A percentile compares a stretch with the other conserved stretches of the same genome.
phyloP scores from a whole-genome alignment of 2,113 vertebrate genomes.

The Phyllostomus discolor region DNA sequence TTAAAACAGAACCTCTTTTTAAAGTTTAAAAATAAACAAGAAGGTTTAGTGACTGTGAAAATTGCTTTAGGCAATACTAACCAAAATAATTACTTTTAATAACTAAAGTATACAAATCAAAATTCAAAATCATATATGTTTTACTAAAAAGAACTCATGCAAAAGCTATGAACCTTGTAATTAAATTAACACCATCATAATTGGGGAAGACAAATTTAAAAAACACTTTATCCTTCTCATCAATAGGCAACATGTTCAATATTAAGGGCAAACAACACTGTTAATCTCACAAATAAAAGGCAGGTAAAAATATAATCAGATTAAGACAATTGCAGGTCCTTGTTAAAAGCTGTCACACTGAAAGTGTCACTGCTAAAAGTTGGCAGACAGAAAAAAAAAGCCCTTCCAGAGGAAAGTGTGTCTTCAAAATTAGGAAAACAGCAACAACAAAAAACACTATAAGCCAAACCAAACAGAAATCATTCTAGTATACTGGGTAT shows the following conservation, averaged over 20 bases:
- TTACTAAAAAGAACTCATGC: constrained; percentile 28
- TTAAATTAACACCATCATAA: constrained; percentile 27
- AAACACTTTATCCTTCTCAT: background rate
- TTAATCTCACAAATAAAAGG: constrained; percentile 19
- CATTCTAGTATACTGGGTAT: background rate
- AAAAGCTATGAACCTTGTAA: background rate
- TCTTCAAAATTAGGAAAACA: constrained; percentile 34
- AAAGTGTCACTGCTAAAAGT: constrained; percentile 25
- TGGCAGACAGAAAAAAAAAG: background rate
- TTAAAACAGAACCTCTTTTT: constrained; percentile 16
- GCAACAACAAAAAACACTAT: background rate
- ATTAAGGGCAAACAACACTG: background rate
- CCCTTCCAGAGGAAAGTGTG: background rate
- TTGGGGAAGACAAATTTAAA: background rate
- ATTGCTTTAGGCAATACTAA: background rate
- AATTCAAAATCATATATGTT: constrained; percentile 7
- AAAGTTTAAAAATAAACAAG: constrained; percentile 13
- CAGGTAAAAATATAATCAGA: background rate
- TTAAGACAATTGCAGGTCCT: constrained; percentile 24
- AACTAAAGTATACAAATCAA: background rate
- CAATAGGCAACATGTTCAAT: background rate
- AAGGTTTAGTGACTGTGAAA: background rate
- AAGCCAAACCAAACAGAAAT: background rate
- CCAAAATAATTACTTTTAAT: constrained; percentile 47
- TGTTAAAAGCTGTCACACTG: constrained; percentile 10